Base-by-base conservation (phyloP, 2,113 vertebrate genomes). In the Melanocharis versteri region DNA sequence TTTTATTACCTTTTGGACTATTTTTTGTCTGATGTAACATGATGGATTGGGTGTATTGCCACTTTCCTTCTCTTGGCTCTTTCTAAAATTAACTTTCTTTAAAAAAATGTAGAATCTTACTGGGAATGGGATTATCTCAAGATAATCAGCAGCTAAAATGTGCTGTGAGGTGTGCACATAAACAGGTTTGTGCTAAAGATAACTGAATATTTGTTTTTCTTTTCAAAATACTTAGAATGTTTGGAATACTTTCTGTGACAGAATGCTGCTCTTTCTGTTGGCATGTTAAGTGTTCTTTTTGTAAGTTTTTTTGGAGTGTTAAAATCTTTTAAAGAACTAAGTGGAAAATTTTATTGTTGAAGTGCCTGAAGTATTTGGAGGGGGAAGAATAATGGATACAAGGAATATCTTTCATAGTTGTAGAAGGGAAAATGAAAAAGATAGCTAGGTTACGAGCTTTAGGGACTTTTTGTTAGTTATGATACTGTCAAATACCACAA, bases 181-280 rank as follows among this genome's bases (percentile, higher is more conserved):
- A 83, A 64, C 44, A 83, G 33, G 54, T 61, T 91, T 77, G 31
- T 80, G 39, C 50, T 95, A 58, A 73, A 92, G 83, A 87, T 83
- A 76, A 66, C 31, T 28, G 47, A 65, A 40, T 71, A 69, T 66
- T 80, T 96, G 42, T 61, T 91, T 91, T 90, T 56, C 40, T 91
- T 77, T 88, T 80, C 13, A 66, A 89, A 69, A 51, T 90, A 44
- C 33, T 94, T 83, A 66, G 79, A 57, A 66, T 92, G 24, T 72
- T 93, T 92, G 86, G 76, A 90, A 90, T 93, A 40, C 48, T 96
- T 92, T 68, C 42, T 75, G 56, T 75, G 79, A 40, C 64, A 83
- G 71, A 88, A 64, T 65, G 69, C n/a, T 89, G 40, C 57, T 85
- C 33, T 77, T 86, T 83, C 37, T 86, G 15, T 51, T 90, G 79